A percentile compares a stretch with the other conserved stretches of the same genome.
Conservation (phyloP, 1,140 invertebrate species). For the Euwallacea fornicatus region DNA sequence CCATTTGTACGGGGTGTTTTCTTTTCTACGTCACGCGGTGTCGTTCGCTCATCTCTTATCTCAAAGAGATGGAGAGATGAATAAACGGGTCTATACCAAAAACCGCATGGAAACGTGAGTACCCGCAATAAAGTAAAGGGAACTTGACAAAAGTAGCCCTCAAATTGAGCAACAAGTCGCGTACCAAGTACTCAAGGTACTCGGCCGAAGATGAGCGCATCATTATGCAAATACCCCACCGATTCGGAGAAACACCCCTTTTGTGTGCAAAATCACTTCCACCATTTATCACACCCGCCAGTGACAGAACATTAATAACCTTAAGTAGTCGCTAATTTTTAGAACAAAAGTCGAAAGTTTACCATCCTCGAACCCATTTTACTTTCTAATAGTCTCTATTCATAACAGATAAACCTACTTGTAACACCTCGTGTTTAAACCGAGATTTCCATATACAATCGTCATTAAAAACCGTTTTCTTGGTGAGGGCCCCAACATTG, state of each 20-base stretch:
- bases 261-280: not conserved
- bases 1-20: too few relatives aligned
- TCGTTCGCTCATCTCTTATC: too few relatives aligned
- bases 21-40: too few relatives aligned
- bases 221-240: not conserved
- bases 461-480: conserved; percentile 31
- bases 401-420: conserved; percentile 34
- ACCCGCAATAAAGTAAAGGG: too few relatives aligned
- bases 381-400: conserved; percentile 28
- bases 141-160: too few relatives aligned
- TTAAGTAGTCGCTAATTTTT: not conserved
- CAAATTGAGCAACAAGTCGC: too few relatives aligned
- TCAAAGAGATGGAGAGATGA: too few relatives aligned
- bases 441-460: conserved; percentile 32
- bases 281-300: not conserved
- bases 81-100: too few relatives aligned
- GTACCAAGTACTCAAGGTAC: too few relatives aligned
- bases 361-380: conserved; percentile 11
- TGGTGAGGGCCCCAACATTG: conserved; percentile 20
- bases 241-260: not conserved
- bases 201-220: not conserved
- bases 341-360: not conserved
- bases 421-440: conserved; percentile 30
- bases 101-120: too few relatives aligned
- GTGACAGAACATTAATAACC: conserved; percentile 2